These are phyloP conservation scores for Craterocephalus amniculus DNA, from an alignment of 2,797 vertebrate genomes.

Conservation along the genomic window DNA sequence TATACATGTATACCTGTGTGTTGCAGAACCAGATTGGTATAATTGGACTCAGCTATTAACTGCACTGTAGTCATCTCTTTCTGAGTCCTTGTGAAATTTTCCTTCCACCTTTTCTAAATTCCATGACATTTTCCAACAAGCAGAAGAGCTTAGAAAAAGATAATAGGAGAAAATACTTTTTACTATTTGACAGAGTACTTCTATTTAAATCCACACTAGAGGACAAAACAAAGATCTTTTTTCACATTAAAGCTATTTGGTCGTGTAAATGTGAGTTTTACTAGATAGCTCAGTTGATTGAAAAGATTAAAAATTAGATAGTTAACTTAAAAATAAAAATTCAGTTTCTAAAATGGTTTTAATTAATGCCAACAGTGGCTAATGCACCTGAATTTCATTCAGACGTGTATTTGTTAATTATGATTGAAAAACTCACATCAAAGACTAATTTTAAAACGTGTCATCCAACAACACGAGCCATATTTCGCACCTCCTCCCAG, in stretches of 20 bases:
- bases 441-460: constrained; percentile 19
- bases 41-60: not conserved
- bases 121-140: too few species aligned
- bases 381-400: not conserved
- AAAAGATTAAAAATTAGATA: not conserved
- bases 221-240: not conserved
- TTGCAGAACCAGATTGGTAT: not conserved
- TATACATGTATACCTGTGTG: not conserved
- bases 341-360: too few species aligned
- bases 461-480: not conserved
- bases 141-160: too few species aligned
- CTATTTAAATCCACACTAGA: not conserved
- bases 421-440: not conserved
- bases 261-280: not conserved
- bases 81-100: too few species aligned
- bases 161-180: not conserved
- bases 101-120: too few species aligned
- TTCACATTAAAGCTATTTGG: not conserved
- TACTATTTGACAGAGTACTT: not conserved
- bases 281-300: not conserved
- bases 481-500: constrained; percentile 18
- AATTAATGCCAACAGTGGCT: not conserved
- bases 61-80: too few species aligned
- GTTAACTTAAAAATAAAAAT: too few species aligned
- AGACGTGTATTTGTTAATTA: not conserved